Conservation (phyloP, 2,888 invertebrate species). For the Halocaridina rubra region DNA sequence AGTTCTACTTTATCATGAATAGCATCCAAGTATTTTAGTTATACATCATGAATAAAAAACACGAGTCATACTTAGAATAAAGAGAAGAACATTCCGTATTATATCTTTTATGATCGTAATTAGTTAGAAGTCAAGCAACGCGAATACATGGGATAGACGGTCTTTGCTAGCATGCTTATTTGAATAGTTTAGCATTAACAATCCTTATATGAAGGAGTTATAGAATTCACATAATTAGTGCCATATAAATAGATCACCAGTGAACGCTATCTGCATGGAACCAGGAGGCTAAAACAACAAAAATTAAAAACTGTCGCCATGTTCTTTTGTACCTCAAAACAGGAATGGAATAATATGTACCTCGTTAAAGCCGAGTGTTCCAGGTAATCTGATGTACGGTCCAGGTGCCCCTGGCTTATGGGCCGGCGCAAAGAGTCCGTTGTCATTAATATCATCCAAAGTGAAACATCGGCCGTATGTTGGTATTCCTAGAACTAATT, state of each 20-base stretch:
- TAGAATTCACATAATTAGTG: too few relatives aligned
- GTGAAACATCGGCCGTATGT: conserved; percentile 79
- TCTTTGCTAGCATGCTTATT: too few relatives aligned
- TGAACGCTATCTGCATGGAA: too few relatives aligned
- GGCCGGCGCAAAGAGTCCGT: conserved; percentile 73
- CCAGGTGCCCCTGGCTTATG: conserved; percentile 74
- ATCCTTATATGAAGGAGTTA: too few relatives aligned
- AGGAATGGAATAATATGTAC: background rate
- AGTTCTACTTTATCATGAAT: background rate
- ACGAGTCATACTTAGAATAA: background rate
- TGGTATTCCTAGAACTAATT: conserved; percentile 79
- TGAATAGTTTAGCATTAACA: too few relatives aligned
- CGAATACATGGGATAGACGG: too few relatives aligned
- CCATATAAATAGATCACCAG: too few relatives aligned
- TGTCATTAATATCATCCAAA: conserved; percentile 70
- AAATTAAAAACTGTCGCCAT: background rate
- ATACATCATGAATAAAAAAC: background rate
- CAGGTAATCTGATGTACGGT: conserved; percentile 74
- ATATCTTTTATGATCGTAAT: background rate
- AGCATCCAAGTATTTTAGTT: background rate
- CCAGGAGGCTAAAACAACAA: background rate
- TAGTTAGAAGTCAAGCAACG: too few relatives aligned
- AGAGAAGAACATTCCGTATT: background rate
- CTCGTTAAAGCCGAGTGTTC: conserved; percentile 80
- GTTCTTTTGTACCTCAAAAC: background rate